Percentiles rank a stretch among this genome's conserved stretches.
Evolutionary conservation across 1,140 invertebrate species (phyloP).

Genomic region (Orius laevigatus): DNA sequence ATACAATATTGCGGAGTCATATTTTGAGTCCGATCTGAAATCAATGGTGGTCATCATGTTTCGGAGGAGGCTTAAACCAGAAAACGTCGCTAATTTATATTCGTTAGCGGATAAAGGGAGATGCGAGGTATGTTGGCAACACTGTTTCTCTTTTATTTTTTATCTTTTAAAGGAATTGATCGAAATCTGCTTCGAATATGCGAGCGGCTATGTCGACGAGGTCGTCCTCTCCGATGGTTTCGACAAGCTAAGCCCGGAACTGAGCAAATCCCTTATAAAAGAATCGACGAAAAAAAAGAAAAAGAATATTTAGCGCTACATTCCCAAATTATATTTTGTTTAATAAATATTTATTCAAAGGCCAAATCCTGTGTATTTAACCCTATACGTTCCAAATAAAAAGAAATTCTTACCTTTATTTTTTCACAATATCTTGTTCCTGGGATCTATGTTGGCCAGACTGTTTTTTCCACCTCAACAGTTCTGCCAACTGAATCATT

Average conservation of each 20-base stretch:
- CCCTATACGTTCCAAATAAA: no score
- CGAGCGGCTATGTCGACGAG: background rate
- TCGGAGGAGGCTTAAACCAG: background rate
- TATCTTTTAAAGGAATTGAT: constrained; percentile 8
- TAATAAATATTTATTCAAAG: no score
- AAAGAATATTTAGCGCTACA: no score
- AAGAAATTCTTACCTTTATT: no score
- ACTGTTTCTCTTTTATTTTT: background rate
- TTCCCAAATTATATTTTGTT: no score
- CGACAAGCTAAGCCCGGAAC: constrained; percentile 2
- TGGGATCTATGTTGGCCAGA: no score
- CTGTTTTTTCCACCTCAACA: no score
- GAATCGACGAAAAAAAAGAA: no score
- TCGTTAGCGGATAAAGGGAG: background rate
- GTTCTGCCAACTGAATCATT: no score
- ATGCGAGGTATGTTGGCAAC: constrained; percentile 5
- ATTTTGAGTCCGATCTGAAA: constrained; percentile 5
- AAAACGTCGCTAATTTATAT: constrained; percentile 6
- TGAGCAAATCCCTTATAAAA: constrained; percentile 5
- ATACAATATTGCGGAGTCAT: constrained; percentile 5
- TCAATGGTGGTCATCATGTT: constrained; percentile 4
- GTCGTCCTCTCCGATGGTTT: constrained; percentile 12
- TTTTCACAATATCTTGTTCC: no score
- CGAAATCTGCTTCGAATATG: background rate
- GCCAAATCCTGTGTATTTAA: no score